Percentiles rank a stretch among this genome's conserved stretches.
phyloP scores from a whole-genome alignment of 2,888 invertebrate species.

The Cheilosia vernalis region DNA sequence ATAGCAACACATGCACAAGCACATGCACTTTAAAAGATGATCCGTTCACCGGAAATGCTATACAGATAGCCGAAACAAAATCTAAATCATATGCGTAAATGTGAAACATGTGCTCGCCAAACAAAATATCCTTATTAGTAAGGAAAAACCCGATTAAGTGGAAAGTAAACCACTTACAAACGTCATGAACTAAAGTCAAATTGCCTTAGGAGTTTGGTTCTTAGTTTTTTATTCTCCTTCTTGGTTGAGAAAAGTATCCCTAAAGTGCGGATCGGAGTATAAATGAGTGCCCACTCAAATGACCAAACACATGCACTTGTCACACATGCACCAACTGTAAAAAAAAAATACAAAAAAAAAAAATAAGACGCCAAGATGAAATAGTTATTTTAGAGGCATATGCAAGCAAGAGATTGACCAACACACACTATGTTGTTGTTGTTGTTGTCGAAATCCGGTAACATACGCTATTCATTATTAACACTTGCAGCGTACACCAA shows the following conservation, averaged over 20 bases:
- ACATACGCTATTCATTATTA: slow-evolving; percentile 41
- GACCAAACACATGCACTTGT: too few relatives aligned
- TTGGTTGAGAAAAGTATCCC: too few relatives aligned
- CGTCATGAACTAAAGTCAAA: too few relatives aligned
- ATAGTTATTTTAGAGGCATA: background rate
- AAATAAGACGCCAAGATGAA: too few relatives aligned
- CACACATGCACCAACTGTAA: too few relatives aligned
- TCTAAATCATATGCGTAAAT: slow-evolving; percentile 3
- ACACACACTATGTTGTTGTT: background rate
- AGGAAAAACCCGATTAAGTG: too few relatives aligned
- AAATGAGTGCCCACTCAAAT: too few relatives aligned
- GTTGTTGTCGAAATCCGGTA: background rate
- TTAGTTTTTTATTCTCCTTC: too few relatives aligned
- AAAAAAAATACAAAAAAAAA: too few relatives aligned
- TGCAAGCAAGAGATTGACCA: background rate
- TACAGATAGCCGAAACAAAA: background rate
- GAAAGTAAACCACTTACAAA: too few relatives aligned
- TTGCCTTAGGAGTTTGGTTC: too few relatives aligned
- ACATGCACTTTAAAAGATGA: background rate
- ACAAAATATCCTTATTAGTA: slow-evolving; percentile 11
- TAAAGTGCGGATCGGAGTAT: too few relatives aligned
- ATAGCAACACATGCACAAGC: background rate
- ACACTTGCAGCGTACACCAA: slow-evolving; percentile 36
- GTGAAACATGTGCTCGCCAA: background rate
- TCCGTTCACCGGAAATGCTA: slow-evolving; percentile 9